Evolutionary conservation across 2,113 vertebrate species (phyloP).

Genomic region (Barbus barbus): DNA sequence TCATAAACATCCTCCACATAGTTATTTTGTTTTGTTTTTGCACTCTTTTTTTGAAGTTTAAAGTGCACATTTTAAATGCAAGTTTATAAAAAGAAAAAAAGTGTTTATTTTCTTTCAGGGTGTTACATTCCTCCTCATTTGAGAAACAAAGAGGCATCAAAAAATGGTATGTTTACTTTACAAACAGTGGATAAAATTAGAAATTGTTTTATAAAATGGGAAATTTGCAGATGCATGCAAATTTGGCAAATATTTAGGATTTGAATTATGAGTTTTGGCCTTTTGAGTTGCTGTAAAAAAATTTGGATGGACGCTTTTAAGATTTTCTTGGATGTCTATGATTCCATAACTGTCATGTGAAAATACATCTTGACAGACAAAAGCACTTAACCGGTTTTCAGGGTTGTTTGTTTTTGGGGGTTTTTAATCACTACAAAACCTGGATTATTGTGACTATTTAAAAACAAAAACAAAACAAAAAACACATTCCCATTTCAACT

Average conservation of each 20-base stretch:
- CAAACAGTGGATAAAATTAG: neutral
- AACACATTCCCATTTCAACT: neutral
- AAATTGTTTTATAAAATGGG: too few relatives aligned
- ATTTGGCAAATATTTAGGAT: neutral
- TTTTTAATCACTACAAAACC: neutral
- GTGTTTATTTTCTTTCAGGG: conserved; percentile 68
- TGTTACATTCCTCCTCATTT: conserved; percentile 98
- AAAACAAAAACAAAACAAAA: neutral
- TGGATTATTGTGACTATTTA: neutral
- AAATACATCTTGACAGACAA: neutral
- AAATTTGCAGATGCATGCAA: neutral
- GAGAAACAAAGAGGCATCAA: conserved; percentile 93
- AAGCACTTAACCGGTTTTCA: neutral
- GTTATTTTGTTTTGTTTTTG: neutral
- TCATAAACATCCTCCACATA: neutral
- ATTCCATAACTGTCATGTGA: neutral
- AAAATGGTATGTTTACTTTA: conserved; percentile 80
- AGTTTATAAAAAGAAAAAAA: neutral
- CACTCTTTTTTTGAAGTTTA: neutral
- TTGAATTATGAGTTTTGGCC: neutral
- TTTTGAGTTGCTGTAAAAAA: neutral
- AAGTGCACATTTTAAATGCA: neutral
- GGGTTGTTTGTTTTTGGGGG: neutral
- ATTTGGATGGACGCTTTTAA: too few relatives aligned
- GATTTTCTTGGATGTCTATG: neutral